These are phyloP conservation scores for Nematostella vectensis DNA, from an alignment of 92 coral and sea anemone species.

Conservation along the genomic window DNA sequence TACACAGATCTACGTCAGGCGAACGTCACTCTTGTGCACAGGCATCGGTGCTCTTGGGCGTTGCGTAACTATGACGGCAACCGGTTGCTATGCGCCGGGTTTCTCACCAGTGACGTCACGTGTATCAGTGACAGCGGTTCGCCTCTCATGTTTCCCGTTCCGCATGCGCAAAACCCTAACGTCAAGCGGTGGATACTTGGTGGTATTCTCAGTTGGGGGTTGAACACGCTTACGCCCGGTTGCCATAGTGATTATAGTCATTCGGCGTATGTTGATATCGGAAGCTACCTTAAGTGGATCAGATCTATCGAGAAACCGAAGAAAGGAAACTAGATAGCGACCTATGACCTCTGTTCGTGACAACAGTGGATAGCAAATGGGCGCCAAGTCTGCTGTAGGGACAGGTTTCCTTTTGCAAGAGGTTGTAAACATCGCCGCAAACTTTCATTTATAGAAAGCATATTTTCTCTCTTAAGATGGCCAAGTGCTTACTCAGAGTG, in stretches of 20 bases:
- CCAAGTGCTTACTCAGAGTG: too few relatives aligned
- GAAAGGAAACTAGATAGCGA: too few relatives aligned
- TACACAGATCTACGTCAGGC: slow-evolving; percentile 57
- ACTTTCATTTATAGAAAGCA: too few relatives aligned
- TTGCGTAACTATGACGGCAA: slow-evolving; percentile 28
- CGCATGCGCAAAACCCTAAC: slow-evolving; percentile 16
- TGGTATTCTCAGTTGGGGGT: slow-evolving; percentile 91
- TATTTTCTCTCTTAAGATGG: too few relatives aligned
- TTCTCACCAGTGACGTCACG: slow-evolving; percentile 18
- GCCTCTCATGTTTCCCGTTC: slow-evolving; percentile 76
- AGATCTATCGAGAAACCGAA: slow-evolving; percentile 31
- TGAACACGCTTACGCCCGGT: slow-evolving; percentile 38
- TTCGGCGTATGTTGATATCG: slow-evolving; percentile 66
- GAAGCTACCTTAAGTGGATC: slow-evolving; percentile 64
- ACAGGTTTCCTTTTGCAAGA: too few relatives aligned
- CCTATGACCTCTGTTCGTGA: too few relatives aligned
- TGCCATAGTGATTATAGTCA: slow-evolving; percentile 63
- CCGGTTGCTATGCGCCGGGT: slow-evolving; percentile 82
- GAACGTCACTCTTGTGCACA: slow-evolving; percentile 40
- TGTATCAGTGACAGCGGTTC: slow-evolving; percentile 94
- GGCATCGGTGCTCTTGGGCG: slow-evolving; percentile 59
- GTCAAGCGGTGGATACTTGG: slow-evolving; percentile 63
- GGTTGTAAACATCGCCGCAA: too few relatives aligned
- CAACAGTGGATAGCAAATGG: too few relatives aligned
- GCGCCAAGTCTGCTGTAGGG: too few relatives aligned